Conservation (phyloP, 2,797 vertebrate genomes). For the Sandelia bainsii region DNA sequence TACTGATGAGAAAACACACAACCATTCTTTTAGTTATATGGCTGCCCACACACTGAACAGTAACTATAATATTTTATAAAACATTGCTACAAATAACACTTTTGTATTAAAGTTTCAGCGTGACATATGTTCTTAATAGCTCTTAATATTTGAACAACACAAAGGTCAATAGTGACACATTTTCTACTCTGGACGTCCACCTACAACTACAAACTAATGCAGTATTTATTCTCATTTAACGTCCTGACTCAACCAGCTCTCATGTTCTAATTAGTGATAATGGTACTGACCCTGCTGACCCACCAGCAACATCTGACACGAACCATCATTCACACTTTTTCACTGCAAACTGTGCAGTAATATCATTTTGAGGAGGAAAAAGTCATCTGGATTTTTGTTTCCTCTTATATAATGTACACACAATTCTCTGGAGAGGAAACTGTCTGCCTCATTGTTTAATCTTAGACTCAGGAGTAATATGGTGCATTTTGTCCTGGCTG, state of each 20-base stretch:
- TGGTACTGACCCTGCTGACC: neutral
- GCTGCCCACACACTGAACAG: constrained; percentile 9
- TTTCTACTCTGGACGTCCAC: constrained; percentile 1
- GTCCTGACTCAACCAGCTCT: neutral
- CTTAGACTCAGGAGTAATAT: too few species aligned
- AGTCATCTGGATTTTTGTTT: too few species aligned
- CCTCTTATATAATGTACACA: too few species aligned
- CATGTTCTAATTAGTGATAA: neutral
- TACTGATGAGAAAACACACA: neutral
- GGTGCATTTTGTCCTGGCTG: too few species aligned
- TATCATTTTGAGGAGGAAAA: too few species aligned
- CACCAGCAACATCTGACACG: neutral
- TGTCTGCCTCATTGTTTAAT: too few species aligned
- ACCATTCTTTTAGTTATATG: neutral
- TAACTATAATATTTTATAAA: neutral
- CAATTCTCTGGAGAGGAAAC: too few species aligned
- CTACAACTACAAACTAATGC: constrained; percentile 6
- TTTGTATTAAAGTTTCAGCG: neutral
- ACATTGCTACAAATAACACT: neutral
- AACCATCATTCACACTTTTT: neutral
- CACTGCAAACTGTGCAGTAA: neutral
- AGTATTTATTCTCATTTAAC: neutral
- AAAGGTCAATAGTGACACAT: constrained; percentile 10
- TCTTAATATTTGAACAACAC: neutral
- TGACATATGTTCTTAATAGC: neutral